Base-by-base conservation (phyloP, 2,797 vertebrate species). In the Gallinago nigripennis region DNA sequence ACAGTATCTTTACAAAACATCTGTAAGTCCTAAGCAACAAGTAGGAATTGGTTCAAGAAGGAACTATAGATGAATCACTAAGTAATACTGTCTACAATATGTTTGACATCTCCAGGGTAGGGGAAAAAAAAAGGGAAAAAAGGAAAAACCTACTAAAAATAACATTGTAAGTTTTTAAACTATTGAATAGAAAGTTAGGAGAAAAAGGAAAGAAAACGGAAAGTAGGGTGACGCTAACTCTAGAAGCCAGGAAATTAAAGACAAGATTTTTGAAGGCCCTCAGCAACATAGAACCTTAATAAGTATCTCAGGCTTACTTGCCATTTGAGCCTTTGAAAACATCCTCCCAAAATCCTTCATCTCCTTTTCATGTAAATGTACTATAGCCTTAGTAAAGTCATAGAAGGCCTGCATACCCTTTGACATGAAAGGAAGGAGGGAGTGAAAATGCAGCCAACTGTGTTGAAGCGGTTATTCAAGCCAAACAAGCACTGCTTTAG, bases 1-100 rank as follows among this genome's bases (percentile, higher is more conserved):
- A 86, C 83, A 87, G 37, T 97, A 97, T 97, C 96, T 97, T 68
- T 88, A 92, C 61, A 82, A 96, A 97, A 95, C 92, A 97, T 97
- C 96, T 96, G 51, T 96, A 92, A 86, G 50, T 64, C 78, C 61
- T 66, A 83, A 77, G 72, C 58, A 91, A 88, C 37, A 95, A 75
- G 39, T 24, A 88, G 25, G 28, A 91, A 82, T 86, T 88, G 33
- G 54, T 88, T 94, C 70, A 94, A 86, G 69, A 92, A 76, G 25
- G 41, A 63, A 37, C 72, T 94, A 28, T 4, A 79, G 61, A 86
- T 76, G 65, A 81, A 92, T 83, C 69, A 56, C 21, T 78, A 82
- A 75, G 18, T 83, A 87, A 91, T 88, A 69, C 16, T 45, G 9
- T 78, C 61, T 88, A 54, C 25, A 61, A 57, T 45, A 5, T 24